Conservation (phyloP, 2,888 invertebrate genomes). For the Acleris laterana region DNA sequence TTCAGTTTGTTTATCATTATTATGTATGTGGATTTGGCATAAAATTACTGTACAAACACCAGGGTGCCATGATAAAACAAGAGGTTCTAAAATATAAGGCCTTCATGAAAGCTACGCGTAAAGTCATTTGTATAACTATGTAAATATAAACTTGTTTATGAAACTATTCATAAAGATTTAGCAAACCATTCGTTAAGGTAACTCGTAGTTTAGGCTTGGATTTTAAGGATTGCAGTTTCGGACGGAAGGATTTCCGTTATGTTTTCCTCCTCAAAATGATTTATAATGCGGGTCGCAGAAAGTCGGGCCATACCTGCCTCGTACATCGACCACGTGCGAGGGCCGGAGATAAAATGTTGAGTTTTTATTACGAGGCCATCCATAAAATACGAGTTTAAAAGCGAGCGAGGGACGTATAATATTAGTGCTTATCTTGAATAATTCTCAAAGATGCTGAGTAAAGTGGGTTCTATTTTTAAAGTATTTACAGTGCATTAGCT, state of each 20-base stretch:
- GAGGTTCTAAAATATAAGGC: no score
- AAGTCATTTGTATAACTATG: no score
- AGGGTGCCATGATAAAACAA: no score
- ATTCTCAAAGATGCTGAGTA: no score
- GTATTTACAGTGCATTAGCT: no score
- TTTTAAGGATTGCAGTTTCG: constrained; percentile 11
- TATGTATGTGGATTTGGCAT: no score
- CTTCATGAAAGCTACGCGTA: no score
- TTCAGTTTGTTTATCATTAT: no score
- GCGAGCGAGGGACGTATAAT: background rate
- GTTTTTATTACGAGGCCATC: constrained; percentile 1
- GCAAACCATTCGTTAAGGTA: background rate
- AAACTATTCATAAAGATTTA: background rate
- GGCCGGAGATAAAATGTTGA: background rate
- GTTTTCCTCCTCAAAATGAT: constrained; percentile 29
- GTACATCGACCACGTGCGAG: background rate
- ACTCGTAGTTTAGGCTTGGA: background rate
- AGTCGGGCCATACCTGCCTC: constrained; percentile 15
- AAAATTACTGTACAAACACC: no score
- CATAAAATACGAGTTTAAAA: constrained; percentile 5
- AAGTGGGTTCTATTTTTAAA: no score
- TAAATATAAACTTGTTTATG: background rate
- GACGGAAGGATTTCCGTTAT: constrained; percentile 11
- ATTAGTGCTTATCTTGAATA: no score
- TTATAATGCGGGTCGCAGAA: constrained; percentile 19